Conservation (phyloP, 2,797 vertebrate species). For the Helicolenus hilgendorfi region DNA sequence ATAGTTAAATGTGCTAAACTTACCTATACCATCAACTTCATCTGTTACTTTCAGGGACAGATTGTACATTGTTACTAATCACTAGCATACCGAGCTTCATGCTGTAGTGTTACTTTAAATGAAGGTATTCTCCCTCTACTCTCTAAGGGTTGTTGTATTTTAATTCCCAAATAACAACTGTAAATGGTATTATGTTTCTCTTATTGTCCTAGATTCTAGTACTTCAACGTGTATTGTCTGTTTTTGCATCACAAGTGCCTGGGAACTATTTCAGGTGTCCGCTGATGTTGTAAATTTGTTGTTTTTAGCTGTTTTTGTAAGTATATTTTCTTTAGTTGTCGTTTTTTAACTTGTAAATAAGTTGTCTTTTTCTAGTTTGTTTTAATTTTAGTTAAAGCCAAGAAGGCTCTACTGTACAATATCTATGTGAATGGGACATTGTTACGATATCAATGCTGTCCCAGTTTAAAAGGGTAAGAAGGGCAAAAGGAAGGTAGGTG, state of each 20-base stretch:
- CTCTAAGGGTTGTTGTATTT: slow-evolving; percentile 59
- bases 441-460: slow-evolving; percentile 34
- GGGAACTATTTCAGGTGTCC: slow-evolving; percentile 75
- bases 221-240: slow-evolving; percentile 75
- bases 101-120: slow-evolving; percentile 77
- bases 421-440: slow-evolving; percentile 54
- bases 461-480: slow-evolving; percentile 25
- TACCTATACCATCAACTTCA: slow-evolving; percentile 20
- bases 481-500: slow-evolving; percentile 6
- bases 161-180: slow-evolving; percentile 50
- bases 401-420: slow-evolving; percentile 29
- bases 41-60: slow-evolving; percentile 29
- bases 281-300: slow-evolving; percentile 70
- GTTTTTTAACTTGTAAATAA: slow-evolving; percentile 64
- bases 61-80: slow-evolving; percentile 55
- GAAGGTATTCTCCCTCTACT: slow-evolving; percentile 82
- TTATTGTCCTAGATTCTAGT: slow-evolving; percentile 76
- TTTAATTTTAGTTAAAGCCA: slow-evolving; percentile 37
- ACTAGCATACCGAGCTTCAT: slow-evolving; percentile 38
- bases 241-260: slow-evolving; percentile 86
- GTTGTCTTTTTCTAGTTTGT: slow-evolving; percentile 48
- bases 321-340: slow-evolving; percentile 6
- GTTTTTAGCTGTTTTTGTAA: slow-evolving; percentile 46
- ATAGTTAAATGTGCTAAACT: slow-evolving; percentile 32
- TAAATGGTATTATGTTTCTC: slow-evolving; percentile 65